A percentile compares a stretch with the other conserved stretches of the same genome.
phyloP scores from a whole-genome alignment of 2,113 vertebrate species.

The Crypturellus undulatus region DNA sequence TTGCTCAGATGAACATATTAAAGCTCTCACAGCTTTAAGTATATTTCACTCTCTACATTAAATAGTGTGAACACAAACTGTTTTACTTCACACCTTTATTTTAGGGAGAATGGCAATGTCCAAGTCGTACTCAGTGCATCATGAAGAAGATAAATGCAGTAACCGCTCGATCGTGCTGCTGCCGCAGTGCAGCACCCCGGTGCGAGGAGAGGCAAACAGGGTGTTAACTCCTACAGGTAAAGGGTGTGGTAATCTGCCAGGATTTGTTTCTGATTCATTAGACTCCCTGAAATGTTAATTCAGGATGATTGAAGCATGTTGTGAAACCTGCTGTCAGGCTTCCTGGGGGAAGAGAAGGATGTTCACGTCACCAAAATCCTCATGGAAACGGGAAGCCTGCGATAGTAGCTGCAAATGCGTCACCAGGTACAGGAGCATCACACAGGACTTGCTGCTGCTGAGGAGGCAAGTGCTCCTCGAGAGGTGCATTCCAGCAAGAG shows the following conservation, averaged over 20 bases:
- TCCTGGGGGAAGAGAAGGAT: not conserved
- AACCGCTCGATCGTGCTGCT: not conserved
- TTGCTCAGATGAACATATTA: not conserved
- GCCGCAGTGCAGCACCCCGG: not conserved
- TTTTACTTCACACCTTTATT: not conserved
- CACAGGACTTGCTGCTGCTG: not conserved
- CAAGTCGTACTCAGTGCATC: not conserved
- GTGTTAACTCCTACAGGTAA: not conserved
- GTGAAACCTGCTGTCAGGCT: not conserved
- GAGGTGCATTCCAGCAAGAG: not conserved
- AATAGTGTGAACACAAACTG: not conserved
- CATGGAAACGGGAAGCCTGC: not conserved
- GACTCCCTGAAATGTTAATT: not conserved
- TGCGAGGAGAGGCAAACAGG: not conserved
- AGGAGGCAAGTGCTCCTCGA: not conserved
- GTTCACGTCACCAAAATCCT: not conserved
- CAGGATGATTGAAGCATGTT: not conserved
- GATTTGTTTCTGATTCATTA: not conserved
- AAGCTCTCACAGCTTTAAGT: not conserved
- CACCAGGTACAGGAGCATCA: fast-evolving
- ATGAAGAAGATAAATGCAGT: not conserved
- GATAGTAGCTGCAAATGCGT: not conserved
- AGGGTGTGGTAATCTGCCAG: not conserved
- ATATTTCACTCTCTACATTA: not conserved
- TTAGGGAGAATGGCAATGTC: not conserved